Evolutionary conservation across 1,140 invertebrate genomes (phyloP).

Genomic region (Piezodorus guildinii): DNA sequence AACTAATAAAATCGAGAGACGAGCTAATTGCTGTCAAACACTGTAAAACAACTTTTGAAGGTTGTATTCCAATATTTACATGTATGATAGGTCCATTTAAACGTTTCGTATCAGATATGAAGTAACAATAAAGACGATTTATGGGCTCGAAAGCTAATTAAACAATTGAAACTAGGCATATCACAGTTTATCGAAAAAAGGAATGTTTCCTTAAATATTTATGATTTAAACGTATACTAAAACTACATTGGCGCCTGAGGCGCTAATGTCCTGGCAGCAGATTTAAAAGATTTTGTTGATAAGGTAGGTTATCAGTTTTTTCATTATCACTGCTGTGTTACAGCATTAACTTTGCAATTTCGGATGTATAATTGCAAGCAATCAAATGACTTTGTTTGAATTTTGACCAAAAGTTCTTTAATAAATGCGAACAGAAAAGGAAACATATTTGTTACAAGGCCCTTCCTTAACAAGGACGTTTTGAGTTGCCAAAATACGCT

Average conservation of each 20-base stretch:
- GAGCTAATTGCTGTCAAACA: not conserved
- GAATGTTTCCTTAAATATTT: not conserved
- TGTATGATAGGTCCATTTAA: not conserved
- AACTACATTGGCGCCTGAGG: slow-evolving; percentile 1
- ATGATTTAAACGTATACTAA: not conserved
- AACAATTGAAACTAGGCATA: not conserved
- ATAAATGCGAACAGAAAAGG: too few relatives aligned
- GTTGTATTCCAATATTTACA: not conserved
- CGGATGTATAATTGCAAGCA: too few relatives aligned
- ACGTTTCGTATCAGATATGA: not conserved
- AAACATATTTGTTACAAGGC: too few relatives aligned
- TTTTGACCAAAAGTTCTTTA: too few relatives aligned
- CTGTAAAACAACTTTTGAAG: not conserved
- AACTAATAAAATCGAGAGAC: not conserved
- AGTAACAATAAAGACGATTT: not conserved
- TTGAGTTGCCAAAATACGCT: too few relatives aligned
- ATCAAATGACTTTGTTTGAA: too few relatives aligned
- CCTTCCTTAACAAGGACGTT: too few relatives aligned
- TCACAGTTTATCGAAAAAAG: not conserved
- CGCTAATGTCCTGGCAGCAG: not conserved
- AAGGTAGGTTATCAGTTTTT: too few relatives aligned
- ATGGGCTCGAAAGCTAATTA: not conserved
- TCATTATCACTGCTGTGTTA: too few relatives aligned
- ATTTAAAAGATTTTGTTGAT: too few relatives aligned
- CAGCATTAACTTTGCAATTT: too few relatives aligned